phyloP scores from a whole-genome alignment of 2,888 invertebrate genomes.

The Xestia ashworthii region DNA sequence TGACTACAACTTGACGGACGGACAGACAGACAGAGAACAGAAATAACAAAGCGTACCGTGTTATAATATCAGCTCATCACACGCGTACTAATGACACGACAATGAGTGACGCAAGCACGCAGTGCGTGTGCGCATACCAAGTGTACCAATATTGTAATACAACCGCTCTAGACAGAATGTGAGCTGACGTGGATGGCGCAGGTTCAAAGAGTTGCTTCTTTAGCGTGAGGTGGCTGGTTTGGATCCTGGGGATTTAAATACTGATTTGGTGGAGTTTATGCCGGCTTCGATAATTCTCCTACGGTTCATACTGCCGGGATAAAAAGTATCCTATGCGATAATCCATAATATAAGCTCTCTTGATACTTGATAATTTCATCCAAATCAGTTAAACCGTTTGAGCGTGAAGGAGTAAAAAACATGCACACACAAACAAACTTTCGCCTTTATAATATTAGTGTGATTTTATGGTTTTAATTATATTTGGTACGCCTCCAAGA shows the following conservation, averaged over 20 bases:
- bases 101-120: slow-evolving; percentile 63
- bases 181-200: slow-evolving; percentile 9
- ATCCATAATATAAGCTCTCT: too few species aligned
- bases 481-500: background rate
- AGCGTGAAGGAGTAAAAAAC: too few species aligned
- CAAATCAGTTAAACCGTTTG: too few species aligned
- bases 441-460: too few species aligned
- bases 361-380: too few species aligned
- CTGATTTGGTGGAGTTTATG: background rate
- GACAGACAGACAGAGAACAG: slow-evolving; percentile 26
- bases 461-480: background rate
- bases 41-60: slow-evolving; percentile 61
- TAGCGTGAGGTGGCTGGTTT: background rate
- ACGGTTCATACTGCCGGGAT: too few species aligned
- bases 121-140: slow-evolving; percentile 60
- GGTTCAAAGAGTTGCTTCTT: background rate
- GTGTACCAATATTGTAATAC: slow-evolving; percentile 44
- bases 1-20: slow-evolving; percentile 13
- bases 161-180: slow-evolving; percentile 37
- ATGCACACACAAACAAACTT: too few species aligned
- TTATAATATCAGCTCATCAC: slow-evolving; percentile 52
- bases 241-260: background rate
- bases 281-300: too few species aligned
- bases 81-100: slow-evolving; percentile 65
- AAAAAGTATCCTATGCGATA: too few species aligned